A percentile compares a stretch with the other conserved stretches of the same genome.
phyloP scores from a whole-genome alignment of 2,797 vertebrate species.

The Mormyrus proboscirostris region DNA sequence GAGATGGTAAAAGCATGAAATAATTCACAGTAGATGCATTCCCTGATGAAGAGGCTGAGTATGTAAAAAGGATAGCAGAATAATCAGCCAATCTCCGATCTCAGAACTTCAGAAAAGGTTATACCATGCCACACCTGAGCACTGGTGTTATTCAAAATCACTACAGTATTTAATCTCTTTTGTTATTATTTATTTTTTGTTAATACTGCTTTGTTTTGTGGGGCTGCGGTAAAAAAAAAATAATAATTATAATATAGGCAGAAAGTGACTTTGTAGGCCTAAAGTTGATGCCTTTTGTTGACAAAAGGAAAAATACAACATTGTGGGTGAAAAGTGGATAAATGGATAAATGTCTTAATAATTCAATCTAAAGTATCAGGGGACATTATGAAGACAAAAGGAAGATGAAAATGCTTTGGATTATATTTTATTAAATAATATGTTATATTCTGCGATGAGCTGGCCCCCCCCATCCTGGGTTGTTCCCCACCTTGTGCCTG shows the following conservation, averaged over 20 bases:
- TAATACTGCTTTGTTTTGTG: not conserved
- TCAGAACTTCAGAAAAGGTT: not conserved
- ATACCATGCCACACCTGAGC: not conserved
- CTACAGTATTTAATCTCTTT: not conserved
- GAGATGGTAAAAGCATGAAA: not conserved
- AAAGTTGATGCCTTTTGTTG: not conserved
- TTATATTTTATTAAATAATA: not conserved
- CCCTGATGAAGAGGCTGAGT: not conserved
- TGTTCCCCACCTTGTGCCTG: no score
- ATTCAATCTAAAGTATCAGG: not conserved
- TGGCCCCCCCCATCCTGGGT: no score
- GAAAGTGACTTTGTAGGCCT: not conserved
- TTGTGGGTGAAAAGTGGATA: not conserved
- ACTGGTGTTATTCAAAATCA: not conserved
- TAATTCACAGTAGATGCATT: not conserved
- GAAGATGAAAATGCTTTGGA: not conserved
- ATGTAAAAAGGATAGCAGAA: not conserved
- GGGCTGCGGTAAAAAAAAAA: not conserved
- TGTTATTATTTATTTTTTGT: not conserved
- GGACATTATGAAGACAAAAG: not conserved
- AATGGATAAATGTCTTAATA: not conserved
- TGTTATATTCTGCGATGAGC: no score
- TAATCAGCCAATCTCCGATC: not conserved
- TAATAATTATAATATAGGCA: not conserved
- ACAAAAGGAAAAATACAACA: not conserved